These are phyloP conservation scores for Microctenopoma steveboyesi DNA, from an alignment of 2,797 vertebrate genomes.

Conservation along the genomic window DNA sequence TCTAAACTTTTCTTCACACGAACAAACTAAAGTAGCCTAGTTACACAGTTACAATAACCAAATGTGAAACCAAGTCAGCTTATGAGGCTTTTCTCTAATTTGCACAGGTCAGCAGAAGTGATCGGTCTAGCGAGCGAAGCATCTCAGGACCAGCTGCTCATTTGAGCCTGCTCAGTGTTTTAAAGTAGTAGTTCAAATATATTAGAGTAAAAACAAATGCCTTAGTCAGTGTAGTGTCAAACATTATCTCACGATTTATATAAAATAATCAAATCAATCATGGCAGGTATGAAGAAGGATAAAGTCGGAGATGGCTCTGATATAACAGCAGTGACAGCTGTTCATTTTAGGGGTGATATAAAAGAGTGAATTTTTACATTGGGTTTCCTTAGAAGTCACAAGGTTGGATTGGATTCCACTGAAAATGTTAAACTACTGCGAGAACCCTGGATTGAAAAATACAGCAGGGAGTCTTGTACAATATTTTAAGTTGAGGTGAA, in stretches of 20 bases:
- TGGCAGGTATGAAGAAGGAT: not conserved
- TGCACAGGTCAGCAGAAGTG: constrained; percentile 32
- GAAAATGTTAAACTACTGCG: not conserved
- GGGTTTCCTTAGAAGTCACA: constrained; percentile 2
- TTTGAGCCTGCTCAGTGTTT: constrained; percentile 42
- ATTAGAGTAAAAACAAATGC: not conserved
- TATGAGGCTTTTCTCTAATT: constrained; percentile 41
- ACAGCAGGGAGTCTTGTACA: constrained; percentile 22
- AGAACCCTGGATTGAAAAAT: constrained; percentile 20
- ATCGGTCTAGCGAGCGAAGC: constrained; percentile 43
- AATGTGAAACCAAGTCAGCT: constrained; percentile 13
- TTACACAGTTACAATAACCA: constrained; percentile 22
- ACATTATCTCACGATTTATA: not conserved
- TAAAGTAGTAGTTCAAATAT: no score
- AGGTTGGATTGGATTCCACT: not conserved
- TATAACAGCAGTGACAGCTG: not conserved
- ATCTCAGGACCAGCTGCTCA: constrained; percentile 42
- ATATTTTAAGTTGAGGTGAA: constrained; percentile 16
- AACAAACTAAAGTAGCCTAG: constrained; percentile 9
- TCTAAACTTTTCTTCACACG: not conserved
- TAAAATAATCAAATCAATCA: not conserved
- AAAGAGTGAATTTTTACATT: constrained; percentile 9
- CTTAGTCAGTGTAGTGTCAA: not conserved
- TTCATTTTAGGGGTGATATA: not conserved
- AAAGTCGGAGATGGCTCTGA: no score